Percentiles rank a stretch among this genome's conserved stretches.
These are phyloP conservation scores for Catharus ustulatus DNA, from an alignment of 2,797 vertebrate species.

Conservation along the genomic window DNA sequence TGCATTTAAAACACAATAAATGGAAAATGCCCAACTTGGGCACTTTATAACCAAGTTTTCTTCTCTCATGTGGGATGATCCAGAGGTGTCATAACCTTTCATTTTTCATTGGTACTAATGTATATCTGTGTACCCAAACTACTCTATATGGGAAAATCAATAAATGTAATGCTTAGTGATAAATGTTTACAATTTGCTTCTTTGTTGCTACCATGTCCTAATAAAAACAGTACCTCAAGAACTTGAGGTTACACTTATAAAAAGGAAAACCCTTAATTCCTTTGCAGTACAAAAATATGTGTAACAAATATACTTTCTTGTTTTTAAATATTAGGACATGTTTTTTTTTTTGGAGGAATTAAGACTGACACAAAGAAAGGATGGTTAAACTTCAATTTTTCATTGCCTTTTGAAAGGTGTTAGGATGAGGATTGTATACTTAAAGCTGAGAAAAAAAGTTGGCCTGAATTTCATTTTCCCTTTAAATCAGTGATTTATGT, in stretches of 20 bases:
- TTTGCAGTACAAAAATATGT: neutral
- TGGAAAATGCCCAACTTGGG: neutral
- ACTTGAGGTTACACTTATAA: slow-evolving; percentile 12
- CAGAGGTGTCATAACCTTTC: slow-evolving; percentile 66
- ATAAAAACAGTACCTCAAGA: slow-evolving; percentile 62
- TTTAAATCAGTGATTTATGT: slow-evolving; percentile 29
- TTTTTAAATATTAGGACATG: neutral
- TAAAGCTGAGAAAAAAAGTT: slow-evolving; percentile 7
- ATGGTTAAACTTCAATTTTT: neutral
- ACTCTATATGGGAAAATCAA: slow-evolving; percentile 69
- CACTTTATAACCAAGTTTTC: slow-evolving; percentile 7
- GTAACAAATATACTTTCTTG: neutral
- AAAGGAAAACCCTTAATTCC: neutral
- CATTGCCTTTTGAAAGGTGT: neutral
- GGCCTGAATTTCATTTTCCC: neutral
- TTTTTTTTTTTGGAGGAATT: slow-evolving; percentile 3
- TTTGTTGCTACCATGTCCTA: slow-evolving; percentile 38
- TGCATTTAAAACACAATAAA: slow-evolving; percentile 40
- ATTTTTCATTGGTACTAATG: slow-evolving; percentile 49
- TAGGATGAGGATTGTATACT: neutral
- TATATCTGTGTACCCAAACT: slow-evolving; percentile 58
- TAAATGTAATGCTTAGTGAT: slow-evolving; percentile 68
- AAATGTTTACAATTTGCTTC: slow-evolving; percentile 72
- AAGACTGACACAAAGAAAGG: neutral
- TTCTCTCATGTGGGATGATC: slow-evolving; percentile 10